Evolutionary conservation across 2,797 vertebrate genomes (phyloP).

Genomic region (Denticeps clupeoides): DNA sequence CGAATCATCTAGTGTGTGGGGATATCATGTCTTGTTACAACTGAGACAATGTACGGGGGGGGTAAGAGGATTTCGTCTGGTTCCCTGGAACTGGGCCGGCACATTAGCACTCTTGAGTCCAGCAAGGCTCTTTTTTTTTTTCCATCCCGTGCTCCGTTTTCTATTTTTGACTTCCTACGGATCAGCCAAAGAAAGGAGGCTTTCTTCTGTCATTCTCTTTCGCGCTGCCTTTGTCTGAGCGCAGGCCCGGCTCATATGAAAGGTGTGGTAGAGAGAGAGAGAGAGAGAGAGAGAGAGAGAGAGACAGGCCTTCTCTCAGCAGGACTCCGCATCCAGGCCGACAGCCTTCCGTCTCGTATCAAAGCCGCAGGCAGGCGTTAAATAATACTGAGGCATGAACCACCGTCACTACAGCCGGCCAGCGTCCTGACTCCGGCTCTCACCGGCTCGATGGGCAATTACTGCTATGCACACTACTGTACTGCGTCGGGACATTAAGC

Average conservation of each 20-base stretch:
- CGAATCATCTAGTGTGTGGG: too few relatives aligned
- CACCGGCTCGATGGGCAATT: not conserved
- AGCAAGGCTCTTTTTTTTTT: too few relatives aligned
- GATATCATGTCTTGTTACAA: too few relatives aligned
- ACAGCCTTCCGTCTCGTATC: slow-evolving; percentile 1
- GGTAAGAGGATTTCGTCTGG: too few relatives aligned
- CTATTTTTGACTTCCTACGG: not conserved
- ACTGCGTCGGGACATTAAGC: too few relatives aligned
- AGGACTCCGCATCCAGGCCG: too few relatives aligned
- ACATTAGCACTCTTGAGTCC: not conserved
- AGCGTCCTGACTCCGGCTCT: not conserved
- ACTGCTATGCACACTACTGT: not conserved
- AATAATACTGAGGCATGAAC: slow-evolving; percentile 3
- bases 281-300: not conserved
- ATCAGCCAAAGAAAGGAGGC: not conserved
- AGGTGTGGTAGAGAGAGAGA: not conserved
- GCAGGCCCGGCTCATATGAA: not conserved
- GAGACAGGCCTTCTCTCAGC: not conserved
- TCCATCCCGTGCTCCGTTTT: not conserved
- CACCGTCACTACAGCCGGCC: not conserved
- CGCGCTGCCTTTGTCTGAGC: not conserved
- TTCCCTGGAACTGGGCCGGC: not conserved
- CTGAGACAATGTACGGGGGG: too few relatives aligned
- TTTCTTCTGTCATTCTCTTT: not conserved
- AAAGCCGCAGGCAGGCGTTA: slow-evolving; percentile 1